Evolutionary conservation across 2,113 vertebrate genomes (phyloP).

Genomic region (Atlantisia rogersi): DNA sequence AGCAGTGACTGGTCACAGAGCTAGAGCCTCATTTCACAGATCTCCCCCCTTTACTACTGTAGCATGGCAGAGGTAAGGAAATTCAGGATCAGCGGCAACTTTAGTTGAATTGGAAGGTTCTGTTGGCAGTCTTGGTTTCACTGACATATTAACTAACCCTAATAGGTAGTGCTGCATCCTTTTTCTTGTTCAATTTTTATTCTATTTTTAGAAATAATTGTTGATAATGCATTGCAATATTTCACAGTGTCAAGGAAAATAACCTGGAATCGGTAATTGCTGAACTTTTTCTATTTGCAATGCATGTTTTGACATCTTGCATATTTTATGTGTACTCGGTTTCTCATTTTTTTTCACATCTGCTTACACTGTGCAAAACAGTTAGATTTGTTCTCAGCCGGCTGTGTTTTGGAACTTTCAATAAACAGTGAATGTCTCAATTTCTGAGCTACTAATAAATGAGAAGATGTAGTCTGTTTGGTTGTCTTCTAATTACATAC

Average conservation of each 20-base stretch:
- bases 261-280: not conserved
- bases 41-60: not conserved
- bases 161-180: not conserved
- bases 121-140: not conserved
- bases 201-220: no score
- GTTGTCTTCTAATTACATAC: not conserved
- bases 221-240: not conserved
- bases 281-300: not conserved
- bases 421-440: rapidly evolving
- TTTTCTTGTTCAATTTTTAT: not conserved
- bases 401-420: not conserved
- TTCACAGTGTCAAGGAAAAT: not conserved
- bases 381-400: not conserved
- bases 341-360: not conserved
- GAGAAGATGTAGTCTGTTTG: not conserved
- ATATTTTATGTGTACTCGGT: not conserved
- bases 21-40: not conserved
- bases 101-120: not conserved
- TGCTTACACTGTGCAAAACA: not conserved
- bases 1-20: not conserved
- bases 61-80: not conserved
- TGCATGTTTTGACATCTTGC: not conserved
- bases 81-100: not conserved
- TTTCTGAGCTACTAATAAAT: not conserved
- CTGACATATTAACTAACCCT: not conserved